Percentiles rank a stretch among this genome's conserved stretches.
Conservation (phyloP, 2,797 vertebrate species). For the Typhlichthys eigenmanni region DNA sequence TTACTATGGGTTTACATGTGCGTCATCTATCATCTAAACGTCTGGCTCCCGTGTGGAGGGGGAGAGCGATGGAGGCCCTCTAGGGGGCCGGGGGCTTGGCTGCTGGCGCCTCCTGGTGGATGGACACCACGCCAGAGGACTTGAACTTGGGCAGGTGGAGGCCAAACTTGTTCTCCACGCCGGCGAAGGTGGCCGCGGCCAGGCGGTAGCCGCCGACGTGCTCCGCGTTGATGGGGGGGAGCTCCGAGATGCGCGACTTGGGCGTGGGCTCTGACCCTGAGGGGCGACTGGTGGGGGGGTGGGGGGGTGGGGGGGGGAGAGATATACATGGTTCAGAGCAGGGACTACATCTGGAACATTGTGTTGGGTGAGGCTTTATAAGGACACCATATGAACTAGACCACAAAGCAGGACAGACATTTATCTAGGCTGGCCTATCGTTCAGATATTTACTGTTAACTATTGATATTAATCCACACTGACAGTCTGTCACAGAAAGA, state of each 20-base stretch:
- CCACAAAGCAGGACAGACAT: no score
- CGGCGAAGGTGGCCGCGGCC: conserved; percentile 94
- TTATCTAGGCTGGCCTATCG: no score
- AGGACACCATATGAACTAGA: no score
- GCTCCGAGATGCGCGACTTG: conserved; percentile 91
- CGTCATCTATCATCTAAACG: conserved; percentile 40
- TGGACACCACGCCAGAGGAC: conserved; percentile 75
- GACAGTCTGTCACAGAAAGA: no score
- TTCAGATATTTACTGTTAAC: no score
- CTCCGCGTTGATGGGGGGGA: conserved; percentile 88
- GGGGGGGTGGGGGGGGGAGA: neutral
- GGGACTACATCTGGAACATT: neutral
- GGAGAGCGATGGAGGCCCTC: conserved; percentile 47
- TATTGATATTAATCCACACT: no score
- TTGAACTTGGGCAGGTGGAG: conserved; percentile 97
- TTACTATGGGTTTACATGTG: conserved; percentile 9
- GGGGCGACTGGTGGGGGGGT: conserved; percentile 81
- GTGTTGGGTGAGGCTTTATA: no score
- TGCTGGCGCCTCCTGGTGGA: conserved; percentile 69
- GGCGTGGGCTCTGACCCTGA: conserved; percentile 85
- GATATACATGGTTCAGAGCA: neutral
- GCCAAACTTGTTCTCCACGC: conserved; percentile 98
- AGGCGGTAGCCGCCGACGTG: conserved; percentile 95
- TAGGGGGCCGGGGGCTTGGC: conserved; percentile 64
- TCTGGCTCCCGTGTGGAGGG: conserved; percentile 51